Evolutionary conservation across 2,113 vertebrate genomes (phyloP), one percentile per base, ranked within the genome.

Genomic region (Pandion haliaetus): DNA sequence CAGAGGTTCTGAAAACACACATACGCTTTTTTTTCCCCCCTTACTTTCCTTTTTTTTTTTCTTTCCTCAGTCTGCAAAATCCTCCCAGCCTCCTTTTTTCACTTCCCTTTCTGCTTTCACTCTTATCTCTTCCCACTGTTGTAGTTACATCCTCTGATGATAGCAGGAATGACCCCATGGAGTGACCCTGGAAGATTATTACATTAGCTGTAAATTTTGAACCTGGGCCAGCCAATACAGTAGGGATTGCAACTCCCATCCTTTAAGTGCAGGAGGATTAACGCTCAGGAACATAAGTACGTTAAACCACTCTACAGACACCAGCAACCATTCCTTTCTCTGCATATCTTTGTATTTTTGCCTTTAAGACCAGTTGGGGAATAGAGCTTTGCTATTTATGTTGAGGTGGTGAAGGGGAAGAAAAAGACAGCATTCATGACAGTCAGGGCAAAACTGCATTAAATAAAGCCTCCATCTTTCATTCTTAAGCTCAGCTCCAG

Each of bases 201-300:
- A 83, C 90, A 67, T 91, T 95, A 86, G 81, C 80, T 95, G 86
- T 70, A 97, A 95, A 94, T 93, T n/a, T 93, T 97, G 89, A 90
- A 73, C 65, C 38, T 0, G 10, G 52, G 90, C 95, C 97, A 98
- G 86, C 67, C 88, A 91, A 38, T 89, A 67, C 93, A 95, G 90
- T 21, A 5, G 86, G 89, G 92, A 97, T 89, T 96, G 82, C 88
- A 82, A 7, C 80, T 85, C 92, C 95, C 95, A 95, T 95, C 96
- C 94, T 97, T 91, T 96, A 90, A 83, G 82, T 80, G 95, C 97
- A 93, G 95, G 44, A 74, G 94, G 93, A 95, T 97, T 98, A 98
- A 73, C 88, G 65, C 93, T 95, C 6, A 0, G 83, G 59, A 95
- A 47, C 88, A 1, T 69, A 88, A 93, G 83, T 69, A 85, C 26